Evolutionary conservation across 2,888 invertebrate genomes (phyloP).

Genomic region (Cephonodes hylas): DNA sequence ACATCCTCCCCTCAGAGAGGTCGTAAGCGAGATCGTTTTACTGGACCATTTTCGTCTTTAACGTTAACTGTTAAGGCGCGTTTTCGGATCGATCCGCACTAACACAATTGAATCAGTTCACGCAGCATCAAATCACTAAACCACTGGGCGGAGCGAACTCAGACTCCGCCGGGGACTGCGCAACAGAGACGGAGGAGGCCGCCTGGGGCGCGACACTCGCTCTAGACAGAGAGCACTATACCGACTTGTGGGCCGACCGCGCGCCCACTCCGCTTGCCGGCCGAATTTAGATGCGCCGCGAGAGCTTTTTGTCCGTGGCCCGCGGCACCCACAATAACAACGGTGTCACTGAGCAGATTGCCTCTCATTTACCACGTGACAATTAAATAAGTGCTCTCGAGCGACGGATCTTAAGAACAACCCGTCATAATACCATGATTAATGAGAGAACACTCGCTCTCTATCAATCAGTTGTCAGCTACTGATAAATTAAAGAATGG

Average conservation of each 20-base stretch:
- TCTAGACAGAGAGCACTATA: constrained; percentile 64
- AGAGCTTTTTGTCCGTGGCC: constrained; percentile 75
- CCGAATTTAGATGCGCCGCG: constrained; percentile 68
- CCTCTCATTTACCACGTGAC: constrained; percentile 75
- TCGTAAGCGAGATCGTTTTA: constrained; percentile 74
- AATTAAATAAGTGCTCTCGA: constrained; percentile 77
- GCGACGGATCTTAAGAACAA: constrained; percentile 61
- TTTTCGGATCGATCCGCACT: constrained; percentile 61
- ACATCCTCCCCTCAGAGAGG: constrained; percentile 73
- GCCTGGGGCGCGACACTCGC: constrained; percentile 35
- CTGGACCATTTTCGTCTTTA: constrained; percentile 77
- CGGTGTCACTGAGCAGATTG: constrained; percentile 79
- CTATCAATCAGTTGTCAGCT: constrained; percentile 74
- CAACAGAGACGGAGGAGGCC: constrained; percentile 64
- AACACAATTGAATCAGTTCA: constrained; percentile 81
- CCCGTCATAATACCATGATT: constrained; percentile 74
- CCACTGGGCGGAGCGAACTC: constrained; percentile 79
- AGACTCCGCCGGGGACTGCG: constrained; percentile 74
- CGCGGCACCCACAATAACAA: constrained; percentile 71
- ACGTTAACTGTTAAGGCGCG: constrained; percentile 67
- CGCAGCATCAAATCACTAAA: constrained; percentile 82
- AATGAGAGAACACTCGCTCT: constrained; percentile 63
- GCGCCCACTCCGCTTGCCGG: constrained; percentile 60
- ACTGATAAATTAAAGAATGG: constrained; percentile 68
- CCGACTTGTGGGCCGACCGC: constrained; percentile 42